Conservation (phyloP, 1,140 invertebrate species). For the Scaptomyza hsui region DNA sequence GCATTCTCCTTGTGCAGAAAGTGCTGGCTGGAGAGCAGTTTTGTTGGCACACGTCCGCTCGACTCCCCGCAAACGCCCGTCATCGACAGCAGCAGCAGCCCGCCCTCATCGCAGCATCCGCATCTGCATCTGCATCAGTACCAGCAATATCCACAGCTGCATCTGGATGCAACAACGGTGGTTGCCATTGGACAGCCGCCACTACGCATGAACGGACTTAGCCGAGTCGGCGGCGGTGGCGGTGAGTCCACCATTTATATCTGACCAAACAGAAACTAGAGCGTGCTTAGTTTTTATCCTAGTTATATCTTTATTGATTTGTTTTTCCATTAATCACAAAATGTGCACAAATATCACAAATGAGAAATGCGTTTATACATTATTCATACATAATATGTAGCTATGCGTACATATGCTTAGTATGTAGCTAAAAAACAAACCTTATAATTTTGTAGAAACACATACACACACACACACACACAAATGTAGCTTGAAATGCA, state of each 20-base stretch:
- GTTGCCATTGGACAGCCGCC: constrained; percentile 49
- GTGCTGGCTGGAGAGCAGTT: constrained; percentile 96
- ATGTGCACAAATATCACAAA: constrained; percentile 27
- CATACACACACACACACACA: constrained; percentile 9
- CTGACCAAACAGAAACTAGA: constrained; percentile 26
- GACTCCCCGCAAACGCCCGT: constrained; percentile 93
- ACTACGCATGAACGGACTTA: constrained; percentile 78
- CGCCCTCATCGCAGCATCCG: constrained; percentile 48
- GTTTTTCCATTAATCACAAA: constrained; percentile 9
- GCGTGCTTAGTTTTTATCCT: constrained; percentile 9
- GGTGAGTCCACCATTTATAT: constrained; percentile 83
- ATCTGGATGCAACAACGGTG: constrained; percentile 44
- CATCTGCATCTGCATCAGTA: constrained; percentile 38
- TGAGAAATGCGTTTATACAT: constrained; percentile 28
- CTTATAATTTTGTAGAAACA: constrained; percentile 21
- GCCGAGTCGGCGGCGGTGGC: constrained; percentile 75
- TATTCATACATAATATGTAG: constrained; percentile 11
- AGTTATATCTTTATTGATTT: constrained; percentile 1
- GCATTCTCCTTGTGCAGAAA: constrained; percentile 50
- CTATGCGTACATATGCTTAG: constrained; percentile 18
- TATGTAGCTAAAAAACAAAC: constrained; percentile 20
- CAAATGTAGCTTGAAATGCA: constrained; percentile 47
- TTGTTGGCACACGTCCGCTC: constrained; percentile 92
- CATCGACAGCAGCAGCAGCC: constrained; percentile 83
- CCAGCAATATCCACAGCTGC: constrained; percentile 36